phyloP scores from a whole-genome alignment of 2,113 vertebrate genomes.

The Leucoraja erinaceus region DNA sequence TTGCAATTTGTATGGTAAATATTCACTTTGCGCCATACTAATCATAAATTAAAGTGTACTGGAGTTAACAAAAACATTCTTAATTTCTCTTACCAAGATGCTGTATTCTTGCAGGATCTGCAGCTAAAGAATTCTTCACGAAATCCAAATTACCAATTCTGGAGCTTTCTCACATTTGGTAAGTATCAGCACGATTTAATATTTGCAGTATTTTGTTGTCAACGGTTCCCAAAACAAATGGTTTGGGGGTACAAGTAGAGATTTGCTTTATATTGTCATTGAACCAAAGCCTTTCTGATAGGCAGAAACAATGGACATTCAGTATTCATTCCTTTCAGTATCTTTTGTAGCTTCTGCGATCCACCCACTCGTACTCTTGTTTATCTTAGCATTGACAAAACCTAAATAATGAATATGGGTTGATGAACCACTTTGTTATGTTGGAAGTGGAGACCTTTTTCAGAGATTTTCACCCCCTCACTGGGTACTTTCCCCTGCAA shows the following conservation, averaged over 20 bases:
- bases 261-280: too few species aligned
- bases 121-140: constrained; percentile 98
- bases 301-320: not conserved
- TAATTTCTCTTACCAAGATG: not conserved
- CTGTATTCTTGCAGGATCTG: constrained; percentile 72
- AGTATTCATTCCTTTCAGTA: not conserved
- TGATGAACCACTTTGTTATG: not conserved
- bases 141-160: constrained; percentile 98
- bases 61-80: not conserved
- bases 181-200: constrained; percentile 52
- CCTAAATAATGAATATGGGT: not conserved
- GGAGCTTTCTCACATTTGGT: constrained; percentile 98
- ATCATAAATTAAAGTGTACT: not conserved
- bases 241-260: not conserved
- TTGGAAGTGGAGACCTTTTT: not conserved
- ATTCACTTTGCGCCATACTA: not conserved
- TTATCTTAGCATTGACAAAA: not conserved
- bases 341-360: not conserved
- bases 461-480: not conserved
- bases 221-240: not conserved
- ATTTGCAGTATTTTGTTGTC: not conserved
- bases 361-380: not conserved
- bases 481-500: too few species aligned
- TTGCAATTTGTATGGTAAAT: too few species aligned
- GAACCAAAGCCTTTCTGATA: not conserved